Conservation (phyloP, 2,888 invertebrate species). For the Bombylius discolor region DNA sequence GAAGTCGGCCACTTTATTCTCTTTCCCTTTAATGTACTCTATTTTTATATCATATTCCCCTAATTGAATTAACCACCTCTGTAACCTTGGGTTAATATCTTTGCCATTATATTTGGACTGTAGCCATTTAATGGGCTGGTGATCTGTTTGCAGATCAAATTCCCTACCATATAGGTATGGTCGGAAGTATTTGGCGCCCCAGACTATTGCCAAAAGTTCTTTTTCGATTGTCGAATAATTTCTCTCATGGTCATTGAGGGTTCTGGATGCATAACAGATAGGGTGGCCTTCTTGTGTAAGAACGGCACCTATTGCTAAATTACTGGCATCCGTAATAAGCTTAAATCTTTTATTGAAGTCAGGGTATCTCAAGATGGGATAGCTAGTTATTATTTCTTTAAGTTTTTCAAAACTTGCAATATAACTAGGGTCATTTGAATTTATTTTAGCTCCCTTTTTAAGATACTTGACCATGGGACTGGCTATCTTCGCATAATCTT, state of each 20-base stretch:
- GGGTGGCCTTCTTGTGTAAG: constrained; percentile 3
- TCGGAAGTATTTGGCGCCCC: constrained; percentile 2
- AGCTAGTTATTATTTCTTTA: neutral
- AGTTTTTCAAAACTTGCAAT: neutral
- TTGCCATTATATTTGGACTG: constrained; percentile 1
- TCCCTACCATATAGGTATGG: constrained; percentile 1
- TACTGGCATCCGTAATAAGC: neutral
- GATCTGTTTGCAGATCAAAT: neutral
- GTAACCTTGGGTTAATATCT: neutral
- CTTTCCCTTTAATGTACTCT: neutral
- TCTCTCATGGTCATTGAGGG: constrained; percentile 1
- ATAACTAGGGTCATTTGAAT: neutral
- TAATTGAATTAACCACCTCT: constrained; percentile 2
- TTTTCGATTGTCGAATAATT: constrained; percentile 5
- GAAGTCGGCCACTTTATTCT: constrained; percentile 1
- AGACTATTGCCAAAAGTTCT: neutral
- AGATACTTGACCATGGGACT: neutral
- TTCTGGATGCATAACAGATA: constrained; percentile 4
- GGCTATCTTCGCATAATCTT: neutral
- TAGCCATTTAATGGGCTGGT: constrained; percentile 1
- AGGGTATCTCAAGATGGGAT: neutral
- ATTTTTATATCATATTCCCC: neutral
- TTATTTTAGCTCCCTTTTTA: neutral
- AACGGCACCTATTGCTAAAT: neutral
- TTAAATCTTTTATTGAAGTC: constrained; percentile 1